phyloP scores from a whole-genome alignment of 2,113 vertebrate genomes.

The Glaucidium brasilianum region DNA sequence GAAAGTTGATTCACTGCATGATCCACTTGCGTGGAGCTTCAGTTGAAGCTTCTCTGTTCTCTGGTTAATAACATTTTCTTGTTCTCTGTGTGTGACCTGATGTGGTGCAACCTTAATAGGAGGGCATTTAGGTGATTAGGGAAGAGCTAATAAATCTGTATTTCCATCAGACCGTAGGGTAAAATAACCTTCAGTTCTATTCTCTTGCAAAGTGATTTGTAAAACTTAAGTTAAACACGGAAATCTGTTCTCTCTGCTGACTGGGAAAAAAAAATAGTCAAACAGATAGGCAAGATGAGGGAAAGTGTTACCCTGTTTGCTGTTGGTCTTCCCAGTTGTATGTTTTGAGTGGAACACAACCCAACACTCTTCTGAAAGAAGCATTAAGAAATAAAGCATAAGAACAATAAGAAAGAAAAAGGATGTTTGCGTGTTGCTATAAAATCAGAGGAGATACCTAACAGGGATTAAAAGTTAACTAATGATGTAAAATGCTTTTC shows the following conservation, averaged over 20 bases:
- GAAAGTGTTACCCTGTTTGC: neutral
- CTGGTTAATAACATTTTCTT: neutral
- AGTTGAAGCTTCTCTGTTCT: neutral
- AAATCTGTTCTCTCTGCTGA: neutral
- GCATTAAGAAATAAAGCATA: neutral
- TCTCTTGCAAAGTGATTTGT: neutral
- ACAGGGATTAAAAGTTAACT: neutral
- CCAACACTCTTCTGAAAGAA: neutral
- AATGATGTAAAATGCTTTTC: neutral
- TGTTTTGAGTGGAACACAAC: neutral
- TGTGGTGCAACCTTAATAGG: neutral
- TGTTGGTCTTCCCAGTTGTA: neutral
- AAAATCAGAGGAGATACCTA: neutral
- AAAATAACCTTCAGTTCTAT: neutral
- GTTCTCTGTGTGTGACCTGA: neutral
- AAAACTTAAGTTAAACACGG: neutral
- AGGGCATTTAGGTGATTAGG: neutral
- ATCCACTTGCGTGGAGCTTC: neutral
- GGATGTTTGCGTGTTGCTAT: accelerated
- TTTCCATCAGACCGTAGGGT: neutral
- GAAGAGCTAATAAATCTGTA: neutral
- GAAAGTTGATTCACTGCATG: neutral
- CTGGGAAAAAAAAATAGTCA: neutral
- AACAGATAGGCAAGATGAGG: neutral
- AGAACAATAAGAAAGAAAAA: neutral